phyloP scores from a whole-genome alignment of 1,140 invertebrate species.

The Teleogryllus occipitalis region DNA sequence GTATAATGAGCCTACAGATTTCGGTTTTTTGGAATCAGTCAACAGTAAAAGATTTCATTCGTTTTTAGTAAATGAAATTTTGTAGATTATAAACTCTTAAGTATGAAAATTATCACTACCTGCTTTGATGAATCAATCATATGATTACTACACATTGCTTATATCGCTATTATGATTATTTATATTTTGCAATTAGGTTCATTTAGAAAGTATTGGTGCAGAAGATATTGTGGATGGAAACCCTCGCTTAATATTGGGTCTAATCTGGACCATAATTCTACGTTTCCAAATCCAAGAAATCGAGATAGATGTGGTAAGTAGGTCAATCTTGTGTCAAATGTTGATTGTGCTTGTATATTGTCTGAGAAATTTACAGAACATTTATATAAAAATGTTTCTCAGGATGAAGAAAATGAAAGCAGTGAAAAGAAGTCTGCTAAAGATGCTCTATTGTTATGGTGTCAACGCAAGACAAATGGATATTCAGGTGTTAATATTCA shows the following conservation, averaged over 20 bases:
- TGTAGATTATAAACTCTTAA: neutral
- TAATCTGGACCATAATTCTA: constrained; percentile 98
- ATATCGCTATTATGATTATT: neutral
- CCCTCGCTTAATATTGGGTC: constrained; percentile 86
- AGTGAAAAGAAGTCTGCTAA: constrained; percentile 98
- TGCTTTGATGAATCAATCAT: too few relatives aligned
- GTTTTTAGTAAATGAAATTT: too few relatives aligned
- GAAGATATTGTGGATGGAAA: constrained; percentile 99
- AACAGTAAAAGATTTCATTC: too few relatives aligned
- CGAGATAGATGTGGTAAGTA: constrained; percentile 87
- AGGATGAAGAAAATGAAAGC: constrained; percentile 94
- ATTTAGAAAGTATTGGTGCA: constrained; percentile 95
- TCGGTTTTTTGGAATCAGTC: too few relatives aligned
- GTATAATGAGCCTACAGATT: constrained; percentile 11
- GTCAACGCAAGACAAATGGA: constrained; percentile 93
- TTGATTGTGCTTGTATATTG: neutral
- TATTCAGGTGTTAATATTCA: constrained; percentile 83
- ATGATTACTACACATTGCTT: too few relatives aligned
- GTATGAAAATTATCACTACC: neutral
- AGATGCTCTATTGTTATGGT: constrained; percentile 96
- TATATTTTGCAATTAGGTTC: constrained; percentile 51
- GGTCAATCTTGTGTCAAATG: neutral
- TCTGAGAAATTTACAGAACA: too few relatives aligned
- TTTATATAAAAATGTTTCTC: neutral
- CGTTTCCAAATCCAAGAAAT: constrained; percentile 98